A percentile compares a stretch with the other conserved stretches of the same genome.
phyloP scores from a whole-genome alignment of 1,140 invertebrate species.

The Drosophila quadrilineata region DNA sequence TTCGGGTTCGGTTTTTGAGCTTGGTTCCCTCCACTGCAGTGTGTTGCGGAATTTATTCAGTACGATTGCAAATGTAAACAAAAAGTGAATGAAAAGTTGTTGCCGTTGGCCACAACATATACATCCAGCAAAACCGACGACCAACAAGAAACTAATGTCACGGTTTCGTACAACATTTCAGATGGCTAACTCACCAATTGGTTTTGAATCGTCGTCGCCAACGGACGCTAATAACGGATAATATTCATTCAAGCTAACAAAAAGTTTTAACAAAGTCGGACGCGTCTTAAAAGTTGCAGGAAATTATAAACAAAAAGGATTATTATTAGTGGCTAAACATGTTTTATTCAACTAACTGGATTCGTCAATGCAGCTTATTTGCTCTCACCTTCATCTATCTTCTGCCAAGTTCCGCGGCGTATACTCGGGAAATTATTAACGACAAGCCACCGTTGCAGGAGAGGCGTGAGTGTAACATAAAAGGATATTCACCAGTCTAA shows the following conservation, averaged over 20 bases:
- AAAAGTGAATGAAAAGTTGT: constrained; percentile 52
- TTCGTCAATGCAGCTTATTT: constrained; percentile 29
- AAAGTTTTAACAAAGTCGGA: neutral
- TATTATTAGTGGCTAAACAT: constrained; percentile 33
- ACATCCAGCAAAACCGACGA: neutral
- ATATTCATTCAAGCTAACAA: neutral
- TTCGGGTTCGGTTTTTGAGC: neutral
- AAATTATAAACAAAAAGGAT: constrained; percentile 30
- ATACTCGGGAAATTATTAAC: constrained; percentile 76
- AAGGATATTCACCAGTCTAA: constrained; percentile 1
- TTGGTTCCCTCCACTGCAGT: constrained; percentile 7
- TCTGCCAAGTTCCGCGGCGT: constrained; percentile 27
- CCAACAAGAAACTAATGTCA: constrained; percentile 38
- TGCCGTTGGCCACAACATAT: constrained; percentile 23
- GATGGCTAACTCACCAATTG: constrained; percentile 44
- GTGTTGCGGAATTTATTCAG: constrained; percentile 51
- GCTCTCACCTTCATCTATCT: constrained; percentile 25
- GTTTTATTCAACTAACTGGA: constrained; percentile 46
- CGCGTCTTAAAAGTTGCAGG: neutral
- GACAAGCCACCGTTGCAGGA: constrained; percentile 71
- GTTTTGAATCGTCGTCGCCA: constrained; percentile 46
- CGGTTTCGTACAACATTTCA: constrained; percentile 63
- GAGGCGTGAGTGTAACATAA: constrained; percentile 60
- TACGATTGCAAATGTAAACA: constrained; percentile 29
- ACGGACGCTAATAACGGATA: constrained; percentile 46